phyloP scores from a whole-genome alignment of 2,113 vertebrate genomes.

The Martes martes region DNA sequence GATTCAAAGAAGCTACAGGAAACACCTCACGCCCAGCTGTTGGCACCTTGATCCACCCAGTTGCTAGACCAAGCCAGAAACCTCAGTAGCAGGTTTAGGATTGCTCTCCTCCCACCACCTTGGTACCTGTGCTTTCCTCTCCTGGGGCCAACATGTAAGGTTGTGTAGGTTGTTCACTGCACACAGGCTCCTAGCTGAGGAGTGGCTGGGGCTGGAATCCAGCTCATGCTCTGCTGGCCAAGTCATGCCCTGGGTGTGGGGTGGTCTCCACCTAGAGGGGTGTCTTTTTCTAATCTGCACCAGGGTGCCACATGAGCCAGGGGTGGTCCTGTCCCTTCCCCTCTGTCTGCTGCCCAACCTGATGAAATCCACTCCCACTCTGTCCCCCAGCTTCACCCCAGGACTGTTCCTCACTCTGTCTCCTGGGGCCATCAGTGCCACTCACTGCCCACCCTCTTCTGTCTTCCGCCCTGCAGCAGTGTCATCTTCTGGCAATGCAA shows the following conservation, averaged over 20 bases:
- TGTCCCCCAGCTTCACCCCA: neutral
- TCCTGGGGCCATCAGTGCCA: neutral
- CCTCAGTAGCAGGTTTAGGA: neutral
- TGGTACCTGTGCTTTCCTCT: neutral
- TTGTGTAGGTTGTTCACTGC: neutral
- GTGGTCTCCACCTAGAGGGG: neutral
- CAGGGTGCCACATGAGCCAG: neutral
- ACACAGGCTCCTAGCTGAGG: neutral
- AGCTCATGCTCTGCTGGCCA: neutral
- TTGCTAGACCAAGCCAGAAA: neutral
- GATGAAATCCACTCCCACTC: neutral
- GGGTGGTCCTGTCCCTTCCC: neutral
- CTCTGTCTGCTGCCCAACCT: neutral
- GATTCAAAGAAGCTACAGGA: neutral
- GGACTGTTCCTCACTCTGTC: neutral
- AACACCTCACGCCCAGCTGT: neutral
- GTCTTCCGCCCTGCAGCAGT: neutral
- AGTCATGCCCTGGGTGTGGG: neutral
- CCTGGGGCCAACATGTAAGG: neutral
- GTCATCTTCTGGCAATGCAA: neutral
- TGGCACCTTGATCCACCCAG: accelerated
- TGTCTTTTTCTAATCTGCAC: neutral
- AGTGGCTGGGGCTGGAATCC: neutral
- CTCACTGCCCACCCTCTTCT: neutral
- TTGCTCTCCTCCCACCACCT: neutral